Base-by-base conservation (phyloP, 1,140 invertebrate species). In the Branchinecta lynchi region DNA sequence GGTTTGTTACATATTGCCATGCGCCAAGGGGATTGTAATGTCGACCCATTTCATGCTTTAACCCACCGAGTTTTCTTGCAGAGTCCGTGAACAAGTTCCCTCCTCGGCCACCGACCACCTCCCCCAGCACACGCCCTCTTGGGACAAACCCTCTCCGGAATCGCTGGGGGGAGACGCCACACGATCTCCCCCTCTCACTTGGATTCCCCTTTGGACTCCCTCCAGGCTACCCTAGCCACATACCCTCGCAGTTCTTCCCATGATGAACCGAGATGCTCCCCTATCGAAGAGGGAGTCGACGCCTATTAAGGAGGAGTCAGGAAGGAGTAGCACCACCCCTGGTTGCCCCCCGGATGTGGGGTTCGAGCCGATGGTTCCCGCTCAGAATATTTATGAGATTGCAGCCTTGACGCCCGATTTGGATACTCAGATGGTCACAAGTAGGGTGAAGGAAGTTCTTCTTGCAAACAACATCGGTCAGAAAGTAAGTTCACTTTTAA, bases 381-480 rank as follows among this genome's bases (percentile, higher is more conserved):
- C 89, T 86, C 1, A 90, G 88, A 78, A 77, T 73, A 91, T 95
- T 0, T 96, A 95, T 77, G 94, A 97, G 79, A 94, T 97, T 88
- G 93, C 93, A 6, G 93, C 94, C 5, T 82, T 97, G 7, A 96
- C 94, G 0, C 92, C 93, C 74, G 94, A 98, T 76, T 83, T 98
- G 44, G 95, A 98, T 77, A 98, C 96, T 0, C 92, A 97, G 77
- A 87, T 88, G 7, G 93, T 98, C 71, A 98, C 95, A 0, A 96
- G 92, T 0, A 93, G 93, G 78, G 96, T 98, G 75, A 98, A 98
- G 77, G 95, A 98, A 78, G 92, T 94, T 0, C 81, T 98, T 0
- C 81, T 98, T 46, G 93, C 94, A 9, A 96, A 98, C 76, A 98
- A 98, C 75, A 94, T 98, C 74, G 95, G 95, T 1, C 96, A 98